Evolutionary conservation across 2,888 invertebrate species (phyloP).

Genomic region (Pseudanteris insignis): DNA sequence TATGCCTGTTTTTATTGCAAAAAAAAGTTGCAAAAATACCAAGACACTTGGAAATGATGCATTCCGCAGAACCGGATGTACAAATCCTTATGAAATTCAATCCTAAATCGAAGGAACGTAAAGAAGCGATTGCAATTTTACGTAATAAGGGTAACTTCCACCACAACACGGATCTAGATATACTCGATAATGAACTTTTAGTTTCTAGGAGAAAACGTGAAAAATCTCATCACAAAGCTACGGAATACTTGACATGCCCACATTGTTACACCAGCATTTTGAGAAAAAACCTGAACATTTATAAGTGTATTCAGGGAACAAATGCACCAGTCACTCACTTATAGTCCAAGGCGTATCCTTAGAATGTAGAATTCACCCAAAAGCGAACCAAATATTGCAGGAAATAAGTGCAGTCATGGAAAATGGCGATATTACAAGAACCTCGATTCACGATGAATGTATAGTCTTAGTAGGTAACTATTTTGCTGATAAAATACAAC

Average conservation of each 20-base stretch:
- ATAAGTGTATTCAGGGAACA: constrained; percentile 2
- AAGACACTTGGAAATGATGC: too few species aligned
- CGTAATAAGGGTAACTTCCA: too few species aligned
- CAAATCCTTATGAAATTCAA: too few species aligned
- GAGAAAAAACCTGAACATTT: background rate
- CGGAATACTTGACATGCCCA: constrained; percentile 5
- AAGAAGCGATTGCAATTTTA: too few species aligned
- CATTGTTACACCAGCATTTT: constrained; percentile 7
- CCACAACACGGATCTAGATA: too few species aligned
- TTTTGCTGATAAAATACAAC: constrained; percentile 16
- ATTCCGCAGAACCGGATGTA: too few species aligned
- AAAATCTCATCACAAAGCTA: background rate
- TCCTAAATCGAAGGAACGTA: too few species aligned
- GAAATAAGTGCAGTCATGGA: background rate
- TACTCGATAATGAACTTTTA: constrained; percentile 4
- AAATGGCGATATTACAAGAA: constrained; percentile 6
- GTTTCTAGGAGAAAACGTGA: constrained; percentile 1
- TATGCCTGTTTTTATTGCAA: too few species aligned
- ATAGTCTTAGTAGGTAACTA: constrained; percentile 16
- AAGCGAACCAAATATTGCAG: constrained; percentile 4
- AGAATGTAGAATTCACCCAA: constrained; percentile 4
- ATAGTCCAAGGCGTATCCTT: constrained; percentile 1
- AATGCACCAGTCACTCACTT: background rate
- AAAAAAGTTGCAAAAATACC: too few species aligned
- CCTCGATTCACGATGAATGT: constrained; percentile 11